Base-by-base conservation (phyloP, 2,888 invertebrate species). In the Anticlea derivata region DNA sequence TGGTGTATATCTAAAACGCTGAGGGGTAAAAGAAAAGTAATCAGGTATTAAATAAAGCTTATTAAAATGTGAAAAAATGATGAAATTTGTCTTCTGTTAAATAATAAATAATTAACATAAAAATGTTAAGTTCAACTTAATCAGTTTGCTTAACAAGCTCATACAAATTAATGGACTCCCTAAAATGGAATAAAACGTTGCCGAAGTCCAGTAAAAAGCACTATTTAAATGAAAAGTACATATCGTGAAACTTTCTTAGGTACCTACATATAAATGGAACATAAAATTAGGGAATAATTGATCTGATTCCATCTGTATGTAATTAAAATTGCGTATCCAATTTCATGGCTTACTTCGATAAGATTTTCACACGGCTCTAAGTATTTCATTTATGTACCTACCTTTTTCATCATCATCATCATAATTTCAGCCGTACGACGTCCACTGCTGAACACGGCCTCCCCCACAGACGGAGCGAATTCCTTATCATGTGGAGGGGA, bases 311-410 rank as follows among this genome's bases (percentile, higher is more conserved):
- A 72, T 71, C 72, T 35, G 65, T 63, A 68, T 70, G n/a, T 70
- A 72, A 74, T 78, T 73, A 66, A 65, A 64, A 66, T 52, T 29
- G 40, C 22, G 62, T 70, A 72, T 75, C 67, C 63, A 61, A 66
- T 71, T 70, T 70, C 69, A 60, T 62, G 57, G 60, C 52, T 60
- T 66, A 69, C 65, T 58, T 48, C 63, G 52, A 68, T 53, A 50
- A 65, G 45, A 66, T 67, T 65, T 76, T 79, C 80, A 74, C 77
- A 78, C 77, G 75, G 69, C 56, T 58, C 53, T 47, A 64, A 4
- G 8, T 38, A 30, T 8, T 13, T 13, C 23, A 31, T 39, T 26
- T 33, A 26, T 39, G 17, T 30, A 30, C 17, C 6, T n/a, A 31
- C 37, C 11, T 29, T 29, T 20, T 26, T 27, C n/a, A 45, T 26